A percentile compares a stretch with the other conserved stretches of the same genome.
These are phyloP conservation scores for Varanus salvator DNA, from an alignment of 2,113 vertebrate species.

Conservation along the genomic window DNA sequence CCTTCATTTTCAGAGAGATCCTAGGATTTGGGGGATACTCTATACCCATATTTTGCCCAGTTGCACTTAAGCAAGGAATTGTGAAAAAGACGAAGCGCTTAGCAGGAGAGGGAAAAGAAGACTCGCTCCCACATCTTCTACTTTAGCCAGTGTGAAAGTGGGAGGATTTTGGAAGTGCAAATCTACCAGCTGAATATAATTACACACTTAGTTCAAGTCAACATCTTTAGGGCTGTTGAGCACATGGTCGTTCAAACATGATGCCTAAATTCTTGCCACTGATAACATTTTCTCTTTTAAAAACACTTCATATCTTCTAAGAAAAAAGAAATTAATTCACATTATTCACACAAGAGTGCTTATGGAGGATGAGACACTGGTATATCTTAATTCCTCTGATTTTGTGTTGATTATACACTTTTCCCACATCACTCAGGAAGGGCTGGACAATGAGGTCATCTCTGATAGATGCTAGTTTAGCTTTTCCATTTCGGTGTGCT, in stretches of 20 bases:
- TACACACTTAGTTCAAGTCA: background rate
- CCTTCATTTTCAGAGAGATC: no score
- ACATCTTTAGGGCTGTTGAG: background rate
- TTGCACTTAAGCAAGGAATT: background rate
- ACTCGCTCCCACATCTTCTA: background rate
- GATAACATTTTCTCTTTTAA: background rate
- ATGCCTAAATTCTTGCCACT: background rate
- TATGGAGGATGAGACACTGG: background rate
- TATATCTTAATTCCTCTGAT: background rate
- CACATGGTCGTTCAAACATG: background rate
- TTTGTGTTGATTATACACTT: background rate
- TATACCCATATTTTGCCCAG: no score
- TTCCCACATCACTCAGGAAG: background rate
- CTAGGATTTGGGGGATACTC: no score
- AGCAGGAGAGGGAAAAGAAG: background rate
- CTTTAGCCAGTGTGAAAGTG: background rate
- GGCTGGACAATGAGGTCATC: background rate
- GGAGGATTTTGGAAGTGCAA: background rate
- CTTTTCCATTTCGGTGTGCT: background rate
- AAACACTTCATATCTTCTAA: background rate
- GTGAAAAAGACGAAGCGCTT: background rate
- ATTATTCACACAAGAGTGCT: background rate
- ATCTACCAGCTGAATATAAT: background rate
- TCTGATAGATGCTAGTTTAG: background rate
- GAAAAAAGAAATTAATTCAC: background rate